Percentiles rank a stretch among this genome's conserved stretches.
phyloP scores from a whole-genome alignment of 2,797 vertebrate genomes.

The Bradypodion pumilum region DNA sequence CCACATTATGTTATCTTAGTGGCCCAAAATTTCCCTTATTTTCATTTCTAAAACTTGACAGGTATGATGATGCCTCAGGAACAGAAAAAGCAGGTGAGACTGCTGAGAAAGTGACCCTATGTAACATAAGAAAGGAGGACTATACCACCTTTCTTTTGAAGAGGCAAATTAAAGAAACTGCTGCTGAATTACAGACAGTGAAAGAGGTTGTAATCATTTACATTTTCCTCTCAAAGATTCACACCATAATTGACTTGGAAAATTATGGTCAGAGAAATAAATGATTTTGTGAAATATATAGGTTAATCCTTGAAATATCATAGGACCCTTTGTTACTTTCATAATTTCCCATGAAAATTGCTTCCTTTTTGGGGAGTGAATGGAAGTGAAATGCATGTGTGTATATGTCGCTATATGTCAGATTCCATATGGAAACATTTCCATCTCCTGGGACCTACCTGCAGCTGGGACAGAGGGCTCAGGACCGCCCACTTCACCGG shows the following conservation, averaged over 20 bases:
- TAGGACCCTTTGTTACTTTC: not conserved
- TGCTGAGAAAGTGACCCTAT: conserved; percentile 3
- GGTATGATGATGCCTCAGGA: too few species aligned
- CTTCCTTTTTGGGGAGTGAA: not conserved
- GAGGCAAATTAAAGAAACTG: not conserved
- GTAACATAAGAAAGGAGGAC: not conserved
- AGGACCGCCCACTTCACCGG: too few species aligned
- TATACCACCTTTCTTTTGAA: not conserved
- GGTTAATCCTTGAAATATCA: not conserved
- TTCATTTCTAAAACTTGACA: too few species aligned
- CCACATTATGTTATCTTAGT: too few species aligned
- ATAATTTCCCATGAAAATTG: not conserved
- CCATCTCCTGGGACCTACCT: too few species aligned
- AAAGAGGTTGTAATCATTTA: not conserved
- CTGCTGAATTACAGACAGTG: not conserved
- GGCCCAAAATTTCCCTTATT: too few species aligned
- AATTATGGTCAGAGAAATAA: not conserved
- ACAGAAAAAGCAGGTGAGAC: conserved; percentile 17
- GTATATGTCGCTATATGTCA: not conserved
- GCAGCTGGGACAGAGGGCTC: too few species aligned
- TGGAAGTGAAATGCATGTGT: not conserved
- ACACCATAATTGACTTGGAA: not conserved
- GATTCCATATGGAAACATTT: too few species aligned
- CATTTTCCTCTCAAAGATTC: not conserved
- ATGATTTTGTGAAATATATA: not conserved